These are phyloP conservation scores for Amphiprion percula DNA, from an alignment of 2,113 vertebrate species.

Conservation along the genomic window DNA sequence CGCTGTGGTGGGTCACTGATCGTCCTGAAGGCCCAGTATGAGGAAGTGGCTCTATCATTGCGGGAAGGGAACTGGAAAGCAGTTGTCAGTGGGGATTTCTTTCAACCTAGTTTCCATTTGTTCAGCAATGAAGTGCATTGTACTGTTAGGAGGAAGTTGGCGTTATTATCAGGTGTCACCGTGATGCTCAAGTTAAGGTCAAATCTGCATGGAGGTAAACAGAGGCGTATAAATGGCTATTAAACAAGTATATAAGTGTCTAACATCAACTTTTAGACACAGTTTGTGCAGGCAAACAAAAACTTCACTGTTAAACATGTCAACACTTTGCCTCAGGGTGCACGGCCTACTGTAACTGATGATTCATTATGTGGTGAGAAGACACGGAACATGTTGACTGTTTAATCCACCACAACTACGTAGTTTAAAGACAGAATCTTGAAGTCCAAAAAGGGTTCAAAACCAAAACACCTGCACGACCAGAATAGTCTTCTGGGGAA, in stretches of 20 bases:
- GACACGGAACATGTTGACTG: background rate
- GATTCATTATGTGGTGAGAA: slow-evolving; percentile 1
- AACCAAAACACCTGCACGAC: slow-evolving; percentile 37
- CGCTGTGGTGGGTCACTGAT: background rate
- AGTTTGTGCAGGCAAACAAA: background rate
- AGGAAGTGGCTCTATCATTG: slow-evolving; percentile 63
- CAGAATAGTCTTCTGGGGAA: slow-evolving; percentile 34
- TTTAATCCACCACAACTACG: too few species aligned
- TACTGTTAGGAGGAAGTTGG: slow-evolving; percentile 43
- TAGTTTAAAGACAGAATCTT: background rate
- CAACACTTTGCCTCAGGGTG: background rate
- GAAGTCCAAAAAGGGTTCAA: background rate
- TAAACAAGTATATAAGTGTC: background rate
- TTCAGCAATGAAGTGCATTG: slow-evolving; percentile 39
- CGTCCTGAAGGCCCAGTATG: slow-evolving; percentile 13
- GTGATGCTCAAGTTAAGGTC: background rate
- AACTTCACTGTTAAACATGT: background rate
- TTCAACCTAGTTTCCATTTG: slow-evolving; percentile 55
- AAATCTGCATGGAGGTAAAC: slow-evolving; percentile 16
- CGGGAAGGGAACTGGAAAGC: slow-evolving; percentile 69
- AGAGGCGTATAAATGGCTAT: background rate
- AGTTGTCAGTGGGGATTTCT: slow-evolving; percentile 73
- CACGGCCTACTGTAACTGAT: background rate
- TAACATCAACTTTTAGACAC: background rate
- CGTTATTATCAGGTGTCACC: slow-evolving; percentile 23